Conservation (phyloP, 1,140 invertebrate species). For the Bombus polaris region DNA sequence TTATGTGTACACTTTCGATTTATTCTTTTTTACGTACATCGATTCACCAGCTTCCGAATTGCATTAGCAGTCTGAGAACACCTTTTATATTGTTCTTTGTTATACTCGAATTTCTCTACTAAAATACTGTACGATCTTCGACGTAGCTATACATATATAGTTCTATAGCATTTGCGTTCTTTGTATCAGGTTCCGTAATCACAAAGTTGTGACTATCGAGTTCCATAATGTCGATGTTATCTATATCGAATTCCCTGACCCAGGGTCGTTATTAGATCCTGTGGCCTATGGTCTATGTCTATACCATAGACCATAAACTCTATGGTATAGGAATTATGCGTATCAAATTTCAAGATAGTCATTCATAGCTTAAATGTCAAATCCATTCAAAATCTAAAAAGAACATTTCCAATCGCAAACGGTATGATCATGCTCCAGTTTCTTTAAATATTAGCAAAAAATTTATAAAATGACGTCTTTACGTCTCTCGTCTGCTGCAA, state of each 20-base stretch:
- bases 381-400: too few species aligned
- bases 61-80: background rate
- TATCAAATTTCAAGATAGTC: constrained; percentile 2
- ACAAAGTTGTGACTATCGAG: background rate
- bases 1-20: background rate
- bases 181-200: background rate
- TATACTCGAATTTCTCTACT: background rate
- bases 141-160: background rate
- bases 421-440: too few species aligned
- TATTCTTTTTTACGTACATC: too few species aligned
- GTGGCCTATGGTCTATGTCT: too few species aligned
- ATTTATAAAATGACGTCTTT: too few species aligned
- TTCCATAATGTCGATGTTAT: constrained; percentile 11
- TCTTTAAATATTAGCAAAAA: too few species aligned
- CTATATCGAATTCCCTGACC: constrained; percentile 6
- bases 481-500: too few species aligned
- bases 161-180: background rate
- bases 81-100: background rate
- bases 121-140: background rate
- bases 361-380: too few species aligned
- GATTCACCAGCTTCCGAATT: background rate
- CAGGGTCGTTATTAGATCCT: constrained; percentile 10
- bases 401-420: too few species aligned
- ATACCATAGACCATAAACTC: too few species aligned
- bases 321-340: background rate